phyloP scores from a whole-genome alignment of 2,797 vertebrate genomes.

The Microhierax caerulescens region DNA sequence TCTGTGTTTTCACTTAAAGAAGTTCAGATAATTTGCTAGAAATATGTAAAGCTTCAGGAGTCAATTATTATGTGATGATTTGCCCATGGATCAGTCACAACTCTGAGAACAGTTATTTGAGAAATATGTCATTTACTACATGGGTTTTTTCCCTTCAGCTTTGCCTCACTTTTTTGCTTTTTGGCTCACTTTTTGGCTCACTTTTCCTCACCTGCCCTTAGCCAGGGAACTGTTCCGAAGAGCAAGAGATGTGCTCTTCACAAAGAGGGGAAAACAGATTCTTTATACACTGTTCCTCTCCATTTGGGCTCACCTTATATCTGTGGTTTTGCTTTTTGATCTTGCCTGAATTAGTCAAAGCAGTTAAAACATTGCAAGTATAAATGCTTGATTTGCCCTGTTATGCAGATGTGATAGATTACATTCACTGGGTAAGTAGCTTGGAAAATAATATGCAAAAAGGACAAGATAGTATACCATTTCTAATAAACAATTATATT shows the following conservation, averaged over 20 bases:
- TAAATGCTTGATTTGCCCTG: neutral
- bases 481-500: neutral
- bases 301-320: neutral
- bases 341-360: neutral
- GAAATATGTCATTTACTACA: neutral
- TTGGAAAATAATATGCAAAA: neutral
- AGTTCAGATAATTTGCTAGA: neutral
- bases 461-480: neutral
- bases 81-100: neutral
- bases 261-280: neutral
- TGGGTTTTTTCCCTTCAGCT: neutral
- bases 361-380: neutral
- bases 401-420: neutral
- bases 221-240: neutral
- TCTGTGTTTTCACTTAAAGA: neutral
- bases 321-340: neutral
- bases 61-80: neutral
- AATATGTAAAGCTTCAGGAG: neutral
- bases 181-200: neutral
- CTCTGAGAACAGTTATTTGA: neutral
- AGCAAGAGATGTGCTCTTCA: neutral
- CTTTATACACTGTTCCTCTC: neutral
- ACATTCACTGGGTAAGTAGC: neutral
- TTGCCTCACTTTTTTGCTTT: no score
- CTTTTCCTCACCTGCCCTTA: neutral